Base-by-base conservation (phyloP, 2,113 vertebrate genomes). In the Sylvia atricapilla region DNA sequence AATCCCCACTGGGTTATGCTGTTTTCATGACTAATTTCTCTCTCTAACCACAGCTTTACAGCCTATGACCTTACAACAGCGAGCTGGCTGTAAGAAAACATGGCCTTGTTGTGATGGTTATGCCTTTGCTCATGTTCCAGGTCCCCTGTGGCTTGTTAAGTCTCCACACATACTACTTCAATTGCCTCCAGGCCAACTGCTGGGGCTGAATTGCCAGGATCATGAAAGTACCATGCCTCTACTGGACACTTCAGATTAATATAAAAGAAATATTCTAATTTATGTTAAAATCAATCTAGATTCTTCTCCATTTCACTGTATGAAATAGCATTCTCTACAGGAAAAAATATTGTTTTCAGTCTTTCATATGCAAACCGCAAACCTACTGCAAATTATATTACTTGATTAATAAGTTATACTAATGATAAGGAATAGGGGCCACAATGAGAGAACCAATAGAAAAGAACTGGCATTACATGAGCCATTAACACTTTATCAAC, bases 11-110 rank as follows among this genome's bases (percentile, higher is more conserved):
- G 97, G 59, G 84, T 94, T 93, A 30, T 85, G 79, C 87, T 96
- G 68, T 97, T 98, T 98, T 97, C 94, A 96, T 97, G 97, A 98
- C 97, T 97, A 98, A 98, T 98, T 98, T 97, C 94, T 97, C 86
- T 95, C 62, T 60, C 87, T 97, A 97, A 97, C 97, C 97, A 95
- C 96, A 96, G 68, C 90, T 93, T 97, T 91, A 87, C 74, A 96
- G 95, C 92, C 96, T 95, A 30, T 97, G 97, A 98, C 98, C 97
- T 95, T 95, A 94, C 91, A 95, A 93, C 88, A 97, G 95, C 96
- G 96, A 96, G 95, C 82, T 74, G 89, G 66, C 94, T 96, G 81
- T 97, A 95, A 76, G 85, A 97, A 98, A 97, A 97, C 96, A 97
- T 60, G 59, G 59, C 33, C 87, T 97, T 96, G 91, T 97, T 96